Base-by-base conservation (phyloP, 2,888 invertebrate genomes). In the Orthosia gracilis region DNA sequence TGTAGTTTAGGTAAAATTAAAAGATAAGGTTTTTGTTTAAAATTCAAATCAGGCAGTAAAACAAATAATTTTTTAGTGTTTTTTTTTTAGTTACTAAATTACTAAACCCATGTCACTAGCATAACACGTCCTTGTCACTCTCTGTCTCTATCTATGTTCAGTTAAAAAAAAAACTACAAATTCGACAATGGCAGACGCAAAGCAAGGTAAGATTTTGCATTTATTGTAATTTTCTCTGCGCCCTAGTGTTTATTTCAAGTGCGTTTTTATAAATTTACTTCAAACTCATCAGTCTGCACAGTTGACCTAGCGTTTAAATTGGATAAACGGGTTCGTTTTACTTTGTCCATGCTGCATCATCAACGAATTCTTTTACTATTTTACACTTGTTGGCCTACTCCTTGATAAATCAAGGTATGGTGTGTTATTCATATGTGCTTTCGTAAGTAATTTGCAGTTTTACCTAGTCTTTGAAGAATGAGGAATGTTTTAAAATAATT, bases 171-270 rank as follows among this genome's bases (percentile, higher is more conserved):
- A 88, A 78, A 13, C 69, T 79, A 84, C 69, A 88, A 89, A 87
- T 85, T 91, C 92, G 89, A 94, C 91, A 93, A 96, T 96, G 96
- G 96, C 96, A 96, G 96, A 96, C 94, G 95, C 95, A 83, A 96
- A 95, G 95, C 96, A 95, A 95, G 96, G 96, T 96, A 93, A 84
- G 84, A 82, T 84, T 90, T 89, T 80, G 73, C 79, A 86, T 87
- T 89, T 89, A 81, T 76, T 40, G 21, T 59, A 13, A 64, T 70
- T 83, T 73, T 72, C 47, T 21, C 26, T 47, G 40, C 31, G 58
- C 63, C 1, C 5, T 61, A 45, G 13, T 45, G 31, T 17, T 49
- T 58, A 67, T 73, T 74, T 66, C 7, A 52, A 21, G n/a, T 23
- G 12, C 15, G 57, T 67, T 55, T 54, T 1, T 11, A 12, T 23